Conservation (phyloP, 2,888 invertebrate species). For the Scrobipalpa costella region DNA sequence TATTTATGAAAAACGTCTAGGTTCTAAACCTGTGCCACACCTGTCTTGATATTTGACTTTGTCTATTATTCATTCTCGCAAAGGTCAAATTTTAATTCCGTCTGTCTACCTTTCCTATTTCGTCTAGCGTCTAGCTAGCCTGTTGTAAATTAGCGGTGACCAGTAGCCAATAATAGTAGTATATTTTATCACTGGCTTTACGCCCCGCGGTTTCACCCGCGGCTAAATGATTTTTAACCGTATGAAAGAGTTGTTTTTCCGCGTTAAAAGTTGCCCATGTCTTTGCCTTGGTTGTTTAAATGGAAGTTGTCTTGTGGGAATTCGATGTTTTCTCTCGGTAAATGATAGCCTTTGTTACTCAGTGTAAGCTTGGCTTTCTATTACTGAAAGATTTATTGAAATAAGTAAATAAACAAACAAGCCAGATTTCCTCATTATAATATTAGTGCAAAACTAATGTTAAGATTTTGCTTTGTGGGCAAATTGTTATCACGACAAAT, state of each 20-base stretch:
- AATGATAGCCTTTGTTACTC: too few relatives aligned
- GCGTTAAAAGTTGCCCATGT: too few relatives aligned
- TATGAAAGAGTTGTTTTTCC: neutral
- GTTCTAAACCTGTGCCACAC: conserved; percentile 9
- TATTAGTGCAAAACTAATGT: too few relatives aligned
- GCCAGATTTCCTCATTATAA: too few relatives aligned
- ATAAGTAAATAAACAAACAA: too few relatives aligned
- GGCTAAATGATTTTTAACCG: neutral
- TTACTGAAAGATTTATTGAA: too few relatives aligned
- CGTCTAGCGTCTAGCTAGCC: conserved; percentile 13
- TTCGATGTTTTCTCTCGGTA: too few relatives aligned
- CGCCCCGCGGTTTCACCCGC: neutral
- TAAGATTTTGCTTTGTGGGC: too few relatives aligned
- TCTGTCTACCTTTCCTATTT: conserved; percentile 13
- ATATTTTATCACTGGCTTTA: neutral
- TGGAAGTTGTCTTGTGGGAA: too few relatives aligned
- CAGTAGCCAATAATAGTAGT: conserved; percentile 1
- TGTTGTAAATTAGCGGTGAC: conserved; percentile 4
- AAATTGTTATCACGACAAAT: too few relatives aligned
- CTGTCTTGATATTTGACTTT: conserved; percentile 18
- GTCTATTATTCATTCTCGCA: conserved; percentile 10
- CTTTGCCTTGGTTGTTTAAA: too few relatives aligned
- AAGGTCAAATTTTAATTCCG: conserved; percentile 15
- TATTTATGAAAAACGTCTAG: neutral
- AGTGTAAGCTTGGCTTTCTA: too few relatives aligned